These are phyloP conservation scores for Cephus nigrinus DNA, from an alignment of 2,888 invertebrate species.

Conservation along the genomic window DNA sequence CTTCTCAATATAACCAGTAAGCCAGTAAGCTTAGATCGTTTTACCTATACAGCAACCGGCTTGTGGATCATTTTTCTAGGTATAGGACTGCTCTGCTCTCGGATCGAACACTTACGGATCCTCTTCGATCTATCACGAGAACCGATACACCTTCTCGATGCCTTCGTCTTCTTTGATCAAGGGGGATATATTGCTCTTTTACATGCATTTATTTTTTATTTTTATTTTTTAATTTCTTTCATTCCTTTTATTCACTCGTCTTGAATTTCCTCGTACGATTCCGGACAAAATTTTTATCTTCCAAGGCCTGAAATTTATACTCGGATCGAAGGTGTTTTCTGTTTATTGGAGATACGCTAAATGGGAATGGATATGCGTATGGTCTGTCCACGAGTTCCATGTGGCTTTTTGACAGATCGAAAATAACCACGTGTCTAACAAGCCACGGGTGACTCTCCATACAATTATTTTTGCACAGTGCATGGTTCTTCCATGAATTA, in stretches of 20 bases:
- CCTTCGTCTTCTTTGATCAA: neutral
- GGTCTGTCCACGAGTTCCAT: no score
- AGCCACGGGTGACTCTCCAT: no score
- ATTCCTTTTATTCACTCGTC: neutral
- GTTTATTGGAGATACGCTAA: neutral
- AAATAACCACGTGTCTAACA: no score
- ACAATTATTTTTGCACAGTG: no score
- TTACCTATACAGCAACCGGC: neutral
- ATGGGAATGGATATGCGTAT: neutral
- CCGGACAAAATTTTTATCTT: neutral
- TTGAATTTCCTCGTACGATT: neutral
- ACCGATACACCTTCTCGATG: neutral
- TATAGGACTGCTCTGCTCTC: constrained; percentile 3
- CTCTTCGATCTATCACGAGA: neutral
- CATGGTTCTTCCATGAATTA: no score
- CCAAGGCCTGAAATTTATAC: neutral
- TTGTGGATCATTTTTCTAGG: neutral
- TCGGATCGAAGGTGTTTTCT: neutral
- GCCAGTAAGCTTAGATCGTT: neutral
- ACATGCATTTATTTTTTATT: neutral
- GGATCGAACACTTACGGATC: neutral
- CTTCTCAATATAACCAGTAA: neutral
- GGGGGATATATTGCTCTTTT: neutral
- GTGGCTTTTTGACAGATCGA: no score
- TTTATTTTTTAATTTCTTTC: neutral